Conservation (phyloP, 2,888 invertebrate species). For the Nowickia ferox region DNA sequence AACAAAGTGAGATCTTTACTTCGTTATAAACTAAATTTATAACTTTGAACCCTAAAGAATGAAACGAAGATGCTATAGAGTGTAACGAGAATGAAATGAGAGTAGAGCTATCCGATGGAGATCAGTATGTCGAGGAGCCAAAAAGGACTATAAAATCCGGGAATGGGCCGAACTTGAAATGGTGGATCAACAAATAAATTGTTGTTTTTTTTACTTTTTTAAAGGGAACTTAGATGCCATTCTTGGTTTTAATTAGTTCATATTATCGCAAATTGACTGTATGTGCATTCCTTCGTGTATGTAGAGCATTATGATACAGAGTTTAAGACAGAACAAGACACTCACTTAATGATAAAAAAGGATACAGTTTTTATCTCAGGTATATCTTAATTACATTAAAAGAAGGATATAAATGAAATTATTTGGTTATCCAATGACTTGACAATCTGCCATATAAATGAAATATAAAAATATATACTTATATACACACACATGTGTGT, state of each 20-base stretch:
- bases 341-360: neutral
- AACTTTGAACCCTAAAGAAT: neutral
- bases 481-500: neutral
- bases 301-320: neutral
- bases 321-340: neutral
- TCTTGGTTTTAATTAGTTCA: no score
- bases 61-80: neutral
- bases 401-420: neutral
- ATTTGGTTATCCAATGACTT: neutral
- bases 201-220: no score
- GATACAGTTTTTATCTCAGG: neutral
- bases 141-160: neutral
- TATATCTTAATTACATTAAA: slow-evolving; percentile 9
- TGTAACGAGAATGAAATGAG: neutral
- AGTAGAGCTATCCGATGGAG: neutral
- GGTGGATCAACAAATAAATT: neutral
- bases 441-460: neutral
- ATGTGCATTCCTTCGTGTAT: no score
- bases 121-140: neutral
- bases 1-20: neutral
- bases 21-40: neutral
- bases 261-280: no score
- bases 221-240: no score
- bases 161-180: neutral
- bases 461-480: neutral